phyloP scores from a whole-genome alignment of 2,888 invertebrate species.

The Halictus quadricinctus region DNA sequence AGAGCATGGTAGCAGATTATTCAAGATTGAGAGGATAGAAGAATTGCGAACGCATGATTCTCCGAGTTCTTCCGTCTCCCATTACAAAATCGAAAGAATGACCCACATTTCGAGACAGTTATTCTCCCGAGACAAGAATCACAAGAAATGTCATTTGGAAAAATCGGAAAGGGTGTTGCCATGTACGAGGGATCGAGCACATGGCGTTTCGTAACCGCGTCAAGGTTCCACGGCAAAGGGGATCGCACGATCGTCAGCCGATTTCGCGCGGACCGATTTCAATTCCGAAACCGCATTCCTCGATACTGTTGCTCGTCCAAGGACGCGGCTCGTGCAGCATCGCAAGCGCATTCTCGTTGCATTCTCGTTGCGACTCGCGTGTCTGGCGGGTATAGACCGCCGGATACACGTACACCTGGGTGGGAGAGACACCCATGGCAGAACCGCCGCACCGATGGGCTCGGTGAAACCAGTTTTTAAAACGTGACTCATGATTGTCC shows the following conservation, averaged over 20 bases:
- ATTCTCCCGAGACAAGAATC: not conserved
- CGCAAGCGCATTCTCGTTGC: conserved; percentile 17
- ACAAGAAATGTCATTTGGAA: not conserved
- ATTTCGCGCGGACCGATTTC: conserved; percentile 13
- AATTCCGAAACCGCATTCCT: conserved; percentile 65
- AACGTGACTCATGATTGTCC: conserved; percentile 60
- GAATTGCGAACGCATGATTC: no score
- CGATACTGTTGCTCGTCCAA: conserved; percentile 9
- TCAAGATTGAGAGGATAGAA: no score
- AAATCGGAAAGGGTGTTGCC: conserved; percentile 43
- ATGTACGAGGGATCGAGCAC: conserved; percentile 54
- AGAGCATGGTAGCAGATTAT: no score
- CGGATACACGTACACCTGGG: not conserved
- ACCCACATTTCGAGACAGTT: not conserved
- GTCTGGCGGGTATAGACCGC: conserved; percentile 10
- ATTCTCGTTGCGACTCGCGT: conserved; percentile 5
- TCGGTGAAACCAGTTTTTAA: conserved; percentile 44
- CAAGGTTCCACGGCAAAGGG: conserved; percentile 38
- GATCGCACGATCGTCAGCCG: not conserved
- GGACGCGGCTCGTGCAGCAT: not conserved
- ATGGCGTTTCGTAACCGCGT: conserved; percentile 63
- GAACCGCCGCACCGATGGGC: not conserved
- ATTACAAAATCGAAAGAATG: no score
- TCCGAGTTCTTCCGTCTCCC: no score
- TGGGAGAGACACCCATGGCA: not conserved